phyloP scores from a whole-genome alignment of 1,140 invertebrate species.

The Caenorhabditis remanei region DNA sequence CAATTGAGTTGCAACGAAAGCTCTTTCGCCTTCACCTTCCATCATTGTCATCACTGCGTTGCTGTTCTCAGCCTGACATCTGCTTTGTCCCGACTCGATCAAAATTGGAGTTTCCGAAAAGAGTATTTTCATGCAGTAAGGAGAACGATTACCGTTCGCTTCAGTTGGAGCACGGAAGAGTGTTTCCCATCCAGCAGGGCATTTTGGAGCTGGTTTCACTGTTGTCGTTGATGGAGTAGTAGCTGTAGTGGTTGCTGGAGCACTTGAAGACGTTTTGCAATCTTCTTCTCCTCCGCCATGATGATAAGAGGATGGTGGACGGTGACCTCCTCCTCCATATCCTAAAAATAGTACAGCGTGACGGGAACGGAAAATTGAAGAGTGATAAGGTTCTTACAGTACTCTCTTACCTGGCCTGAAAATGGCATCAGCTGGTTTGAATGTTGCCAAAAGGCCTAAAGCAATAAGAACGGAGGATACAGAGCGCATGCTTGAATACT shows the following conservation, averaged over 20 bases:
- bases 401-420: slow-evolving; percentile 26
- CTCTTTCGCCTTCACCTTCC: background rate
- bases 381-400: too few relatives aligned
- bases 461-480: background rate
- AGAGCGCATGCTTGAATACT: slow-evolving; percentile 20
- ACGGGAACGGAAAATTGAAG: too few relatives aligned
- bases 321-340: slow-evolving; percentile 14
- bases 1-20: background rate
- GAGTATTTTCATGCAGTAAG: background rate
- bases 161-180: background rate
- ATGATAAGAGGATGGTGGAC: slow-evolving; percentile 11
- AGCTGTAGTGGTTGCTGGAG: background rate
- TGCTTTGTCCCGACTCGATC: background rate
- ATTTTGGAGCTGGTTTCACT: background rate
- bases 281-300: background rate
- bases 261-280: background rate
- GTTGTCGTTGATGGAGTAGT: background rate
- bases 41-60: background rate
- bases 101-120: background rate
- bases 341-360: background rate
- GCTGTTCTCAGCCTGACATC: background rate
- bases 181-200: background rate
- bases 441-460: background rate
- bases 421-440: slow-evolving; percentile 4
- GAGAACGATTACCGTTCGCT: background rate